Evolutionary conservation across 2,888 invertebrate species (phyloP).

Genomic region (Dichetophora obliterata): DNA sequence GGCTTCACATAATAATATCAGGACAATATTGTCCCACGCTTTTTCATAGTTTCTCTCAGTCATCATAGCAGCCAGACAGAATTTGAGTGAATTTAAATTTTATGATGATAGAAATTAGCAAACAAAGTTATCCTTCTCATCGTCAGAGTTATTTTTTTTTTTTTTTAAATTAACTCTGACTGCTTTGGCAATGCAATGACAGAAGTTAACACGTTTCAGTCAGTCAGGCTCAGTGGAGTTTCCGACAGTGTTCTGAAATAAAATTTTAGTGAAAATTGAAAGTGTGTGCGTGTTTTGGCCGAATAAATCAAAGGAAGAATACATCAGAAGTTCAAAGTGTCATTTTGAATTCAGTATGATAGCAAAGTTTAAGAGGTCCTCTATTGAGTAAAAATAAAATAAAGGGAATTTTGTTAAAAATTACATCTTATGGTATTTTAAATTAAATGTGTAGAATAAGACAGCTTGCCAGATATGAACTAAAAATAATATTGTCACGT

Average conservation of each 20-base stretch:
- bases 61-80: no score
- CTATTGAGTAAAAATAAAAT: no score
- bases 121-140: constrained; percentile 29
- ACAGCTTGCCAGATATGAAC: no score
- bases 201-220: not conserved
- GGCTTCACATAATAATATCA: not conserved
- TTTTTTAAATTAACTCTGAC: not conserved
- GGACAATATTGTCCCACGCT: not conserved
- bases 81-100: constrained; percentile 34
- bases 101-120: constrained; percentile 33
- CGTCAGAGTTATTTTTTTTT: not conserved
- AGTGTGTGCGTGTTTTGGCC: not conserved
- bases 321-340: not conserved
- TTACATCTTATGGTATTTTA: no score
- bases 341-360: no score
- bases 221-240: not conserved
- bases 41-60: not conserved
- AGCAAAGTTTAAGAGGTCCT: no score
- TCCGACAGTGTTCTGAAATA: not conserved
- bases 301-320: not conserved
- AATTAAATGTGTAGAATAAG: no score
- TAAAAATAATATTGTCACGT: no score
- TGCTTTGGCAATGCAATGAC: not conserved
- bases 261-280: not conserved
- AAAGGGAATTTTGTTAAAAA: no score